Percentiles rank a stretch among this genome's conserved stretches.
phyloP scores from a whole-genome alignment of 2,888 invertebrate genomes.

The Cephonodes hylas region DNA sequence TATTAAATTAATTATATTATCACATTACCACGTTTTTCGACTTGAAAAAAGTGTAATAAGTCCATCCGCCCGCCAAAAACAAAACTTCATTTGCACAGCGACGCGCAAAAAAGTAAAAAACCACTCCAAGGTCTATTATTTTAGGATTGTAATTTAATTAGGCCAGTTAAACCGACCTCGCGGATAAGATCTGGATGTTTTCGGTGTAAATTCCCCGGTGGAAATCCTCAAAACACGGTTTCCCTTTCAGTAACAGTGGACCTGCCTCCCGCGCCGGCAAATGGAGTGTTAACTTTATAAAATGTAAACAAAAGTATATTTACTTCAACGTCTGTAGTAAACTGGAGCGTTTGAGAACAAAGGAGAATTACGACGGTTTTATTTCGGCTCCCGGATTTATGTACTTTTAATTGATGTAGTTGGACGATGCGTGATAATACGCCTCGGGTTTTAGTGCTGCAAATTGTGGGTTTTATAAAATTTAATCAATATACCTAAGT shows the following conservation, averaged over 20 bases:
- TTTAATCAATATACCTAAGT: too few species aligned
- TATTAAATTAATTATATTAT: too few species aligned
- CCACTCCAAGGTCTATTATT: slow-evolving; percentile 38
- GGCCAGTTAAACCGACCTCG: slow-evolving; percentile 27
- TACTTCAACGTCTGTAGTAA: not conserved
- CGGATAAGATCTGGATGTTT: slow-evolving; percentile 23
- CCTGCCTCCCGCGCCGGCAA: slow-evolving; percentile 30
- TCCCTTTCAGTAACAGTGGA: slow-evolving; percentile 41
- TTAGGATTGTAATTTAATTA: slow-evolving; percentile 47
- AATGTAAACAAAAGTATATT: slow-evolving; percentile 11
- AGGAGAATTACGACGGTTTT: not conserved
- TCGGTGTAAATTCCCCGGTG: slow-evolving; percentile 30
- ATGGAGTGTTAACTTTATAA: slow-evolving; percentile 38
- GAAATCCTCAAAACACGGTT: slow-evolving; percentile 49
- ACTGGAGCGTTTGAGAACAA: slow-evolving; percentile 1
- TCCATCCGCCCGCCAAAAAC: not conserved
- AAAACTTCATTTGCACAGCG: not conserved
- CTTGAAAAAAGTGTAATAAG: not conserved
- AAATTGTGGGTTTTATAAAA: too few species aligned
- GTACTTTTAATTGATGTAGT: not conserved
- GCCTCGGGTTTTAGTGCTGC: not conserved
- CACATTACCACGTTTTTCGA: too few species aligned
- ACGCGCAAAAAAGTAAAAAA: slow-evolving; percentile 3
- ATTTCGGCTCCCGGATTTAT: not conserved
- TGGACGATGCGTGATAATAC: not conserved